phyloP scores from a whole-genome alignment of 1,140 invertebrate genomes.

The Phortica variegata region DNA sequence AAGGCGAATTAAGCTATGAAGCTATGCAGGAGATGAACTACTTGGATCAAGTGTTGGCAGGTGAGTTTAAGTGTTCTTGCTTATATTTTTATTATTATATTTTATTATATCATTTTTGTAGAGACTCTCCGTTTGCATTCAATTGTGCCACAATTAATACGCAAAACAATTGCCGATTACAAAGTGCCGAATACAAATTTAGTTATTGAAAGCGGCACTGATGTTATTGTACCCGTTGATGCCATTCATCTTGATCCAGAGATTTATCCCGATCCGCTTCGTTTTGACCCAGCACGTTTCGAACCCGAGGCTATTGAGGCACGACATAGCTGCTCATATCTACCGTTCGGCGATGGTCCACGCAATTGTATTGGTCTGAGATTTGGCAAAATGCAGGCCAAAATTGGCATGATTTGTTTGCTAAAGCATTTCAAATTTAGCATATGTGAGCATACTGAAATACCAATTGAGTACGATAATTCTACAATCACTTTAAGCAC shows the following conservation, averaged over 20 bases:
- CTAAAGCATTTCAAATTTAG: slow-evolving; percentile 55
- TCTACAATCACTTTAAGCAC: slow-evolving; percentile 8
- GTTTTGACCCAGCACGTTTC: slow-evolving; percentile 65
- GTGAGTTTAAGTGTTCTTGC: slow-evolving; percentile 34
- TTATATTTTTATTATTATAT: too few species aligned
- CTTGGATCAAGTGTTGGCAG: slow-evolving; percentile 47
- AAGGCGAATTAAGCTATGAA: slow-evolving; percentile 44
- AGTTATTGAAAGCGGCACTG: slow-evolving; percentile 59
- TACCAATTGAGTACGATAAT: slow-evolving; percentile 17
- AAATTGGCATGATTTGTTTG: slow-evolving; percentile 58
- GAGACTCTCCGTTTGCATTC: slow-evolving; percentile 60
- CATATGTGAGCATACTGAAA: slow-evolving; percentile 21
- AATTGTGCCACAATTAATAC: slow-evolving; percentile 52
- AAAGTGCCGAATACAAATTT: slow-evolving; percentile 57
- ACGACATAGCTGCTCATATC: slow-evolving; percentile 60
- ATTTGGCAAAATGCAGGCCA: slow-evolving; percentile 60
- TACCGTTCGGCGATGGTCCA: slow-evolving; percentile 73
- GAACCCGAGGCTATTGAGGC: slow-evolving; percentile 53
- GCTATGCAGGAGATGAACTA: slow-evolving; percentile 45
- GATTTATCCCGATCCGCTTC: slow-evolving; percentile 62
- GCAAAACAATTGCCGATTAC: slow-evolving; percentile 58
- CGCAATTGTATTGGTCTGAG: slow-evolving; percentile 67
- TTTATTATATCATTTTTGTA: slow-evolving; percentile 20
- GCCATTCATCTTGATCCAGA: slow-evolving; percentile 63
- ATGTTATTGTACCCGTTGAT: slow-evolving; percentile 62